Conservation (phyloP, 2,797 vertebrate genomes). For the Tapera naevia region DNA sequence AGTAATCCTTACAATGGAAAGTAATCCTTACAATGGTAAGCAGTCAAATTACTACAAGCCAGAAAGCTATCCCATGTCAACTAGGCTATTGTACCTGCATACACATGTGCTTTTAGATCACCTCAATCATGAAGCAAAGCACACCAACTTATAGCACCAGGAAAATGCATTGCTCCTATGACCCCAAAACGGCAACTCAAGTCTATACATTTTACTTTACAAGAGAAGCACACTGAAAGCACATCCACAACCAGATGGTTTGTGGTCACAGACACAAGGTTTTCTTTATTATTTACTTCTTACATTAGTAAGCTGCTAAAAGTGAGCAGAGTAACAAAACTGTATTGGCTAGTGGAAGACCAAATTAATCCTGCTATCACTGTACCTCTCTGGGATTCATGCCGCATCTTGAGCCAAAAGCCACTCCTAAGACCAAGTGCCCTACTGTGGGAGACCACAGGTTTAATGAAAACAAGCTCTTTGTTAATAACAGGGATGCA, state of each 20-base stretch:
- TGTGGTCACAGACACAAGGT: not conserved
- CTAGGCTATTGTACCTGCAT: not conserved
- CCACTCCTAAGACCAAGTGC: not conserved
- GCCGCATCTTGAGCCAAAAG: not conserved
- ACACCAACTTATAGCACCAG: not conserved
- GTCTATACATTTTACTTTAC: not conserved
- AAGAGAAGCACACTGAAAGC: not conserved
- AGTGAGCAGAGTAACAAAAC: not conserved
- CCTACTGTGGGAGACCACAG: not conserved
- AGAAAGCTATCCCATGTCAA: not conserved
- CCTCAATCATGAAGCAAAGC: not conserved
- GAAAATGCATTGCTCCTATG: not conserved
- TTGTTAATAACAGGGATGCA: not conserved
- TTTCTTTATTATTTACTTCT: not conserved
- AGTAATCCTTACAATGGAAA: not conserved
- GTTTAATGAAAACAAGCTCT: not conserved
- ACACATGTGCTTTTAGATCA: not conserved
- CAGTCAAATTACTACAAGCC: not conserved
- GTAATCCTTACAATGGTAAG: not conserved
- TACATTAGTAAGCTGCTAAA: not conserved
- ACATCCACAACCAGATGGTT: not conserved
- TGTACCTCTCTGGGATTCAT: not conserved
- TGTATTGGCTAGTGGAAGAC: not conserved
- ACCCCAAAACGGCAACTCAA: not conserved
- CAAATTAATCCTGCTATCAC: not conserved